Evolutionary conservation across 2,797 vertebrate species (phyloP), one percentile per base, ranked within the genome.

Genomic region (Pseudotriccus pelzelni): DNA sequence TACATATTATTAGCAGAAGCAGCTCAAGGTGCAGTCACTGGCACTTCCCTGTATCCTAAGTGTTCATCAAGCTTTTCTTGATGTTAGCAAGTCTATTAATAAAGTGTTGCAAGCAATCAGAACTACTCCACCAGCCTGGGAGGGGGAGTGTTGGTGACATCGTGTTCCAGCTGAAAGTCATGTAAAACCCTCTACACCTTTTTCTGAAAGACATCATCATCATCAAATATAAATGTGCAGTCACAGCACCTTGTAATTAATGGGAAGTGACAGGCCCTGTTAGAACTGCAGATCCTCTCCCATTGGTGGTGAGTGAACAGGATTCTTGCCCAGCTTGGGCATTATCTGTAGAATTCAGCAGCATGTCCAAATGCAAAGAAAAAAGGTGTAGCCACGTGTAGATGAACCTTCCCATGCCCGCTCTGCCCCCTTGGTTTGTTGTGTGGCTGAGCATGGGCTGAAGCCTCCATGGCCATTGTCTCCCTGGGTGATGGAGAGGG

Each of bases 81-180:
- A 93, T 94, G 93, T 84, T 96, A 84, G 91, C 96, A 94, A 93
- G 70, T 95, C 87, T 96, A 94, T 95, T 96, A 96, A 96, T 96
- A 93, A 95, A 95, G 70, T 23, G 0, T 63, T 82, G 85, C 83
- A 84, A 74, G 95, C 91, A 95, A 96, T 96, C 90, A 96, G 87
- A 95, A 74, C 78, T 75, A 85, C 60, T 91, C 85, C 60, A 90
- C 85, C 86, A 88, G 94, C 85, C 69, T 67, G 44, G 63, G 44
- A 91, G 80, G 66, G 76, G 89, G 80, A 93, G 87, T 62, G 83
- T 64, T 90, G 83, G 83, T 90, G 89, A 97, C 94, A 87, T 77
- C 2, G 23, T 93, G 90, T 94, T 94, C 90, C 95, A 94, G 93
- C 94, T 91, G 93, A 95, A 97, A 97, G 95, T 96, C 80, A 82